Conservation (phyloP, 2,797 vertebrate species). For the Halcyon badia region DNA sequence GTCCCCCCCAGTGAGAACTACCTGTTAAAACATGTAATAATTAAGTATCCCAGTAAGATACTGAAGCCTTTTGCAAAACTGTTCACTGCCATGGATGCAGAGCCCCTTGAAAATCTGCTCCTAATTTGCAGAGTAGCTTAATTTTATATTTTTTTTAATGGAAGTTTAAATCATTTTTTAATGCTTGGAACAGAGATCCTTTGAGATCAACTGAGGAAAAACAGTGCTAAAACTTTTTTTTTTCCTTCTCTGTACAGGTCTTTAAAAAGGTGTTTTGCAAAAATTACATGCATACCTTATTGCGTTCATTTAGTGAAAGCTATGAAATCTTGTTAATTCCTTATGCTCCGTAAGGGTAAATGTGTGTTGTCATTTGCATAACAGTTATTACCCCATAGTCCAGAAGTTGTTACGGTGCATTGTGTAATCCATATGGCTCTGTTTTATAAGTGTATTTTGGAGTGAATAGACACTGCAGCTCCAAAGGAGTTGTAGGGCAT, state of each 20-base stretch:
- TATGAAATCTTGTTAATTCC: neutral
- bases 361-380: neutral
- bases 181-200: neutral
- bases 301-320: neutral
- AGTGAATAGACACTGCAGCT: neutral
- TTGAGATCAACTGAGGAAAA: neutral
- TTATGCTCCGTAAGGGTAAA: neutral
- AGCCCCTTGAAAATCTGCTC: neutral
- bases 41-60: neutral
- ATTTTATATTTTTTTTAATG: neutral
- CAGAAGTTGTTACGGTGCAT: neutral
- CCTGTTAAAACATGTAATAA: neutral
- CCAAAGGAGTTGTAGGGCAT: neutral
- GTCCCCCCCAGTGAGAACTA: neutral
- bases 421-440: constrained; percentile 1
- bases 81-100: neutral
- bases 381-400: neutral
- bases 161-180: neutral
- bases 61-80: neutral
- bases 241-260: neutral
- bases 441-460: neutral
- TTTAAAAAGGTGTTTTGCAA: neutral
- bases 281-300: neutral
- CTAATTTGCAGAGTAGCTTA: neutral
- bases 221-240: neutral